phyloP scores from a whole-genome alignment of 2,888 invertebrate species.

The Iphiclides podalirius region DNA sequence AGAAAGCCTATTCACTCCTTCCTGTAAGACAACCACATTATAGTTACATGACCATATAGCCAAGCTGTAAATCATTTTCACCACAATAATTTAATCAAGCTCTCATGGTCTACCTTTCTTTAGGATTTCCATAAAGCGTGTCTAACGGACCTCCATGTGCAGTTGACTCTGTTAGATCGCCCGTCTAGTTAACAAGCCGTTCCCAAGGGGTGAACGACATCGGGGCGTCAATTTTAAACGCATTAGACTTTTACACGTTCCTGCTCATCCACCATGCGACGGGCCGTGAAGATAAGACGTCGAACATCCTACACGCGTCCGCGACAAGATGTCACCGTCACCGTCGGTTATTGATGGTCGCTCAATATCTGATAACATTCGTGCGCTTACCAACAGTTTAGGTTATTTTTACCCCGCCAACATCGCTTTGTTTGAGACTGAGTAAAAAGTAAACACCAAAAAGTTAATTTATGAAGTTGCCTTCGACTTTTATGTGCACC shows the following conservation, averaged over 20 bases:
- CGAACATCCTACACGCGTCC: conserved; percentile 26
- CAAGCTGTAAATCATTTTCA: too few species aligned
- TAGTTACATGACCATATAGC: too few species aligned
- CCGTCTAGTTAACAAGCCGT: background rate
- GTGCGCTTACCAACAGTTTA: conserved; percentile 22
- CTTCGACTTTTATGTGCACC: background rate
- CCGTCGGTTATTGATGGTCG: conserved; percentile 31
- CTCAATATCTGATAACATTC: conserved; percentile 25
- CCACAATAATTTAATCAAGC: too few species aligned
- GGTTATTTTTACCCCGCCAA: conserved; percentile 18
- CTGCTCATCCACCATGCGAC: conserved; percentile 20
- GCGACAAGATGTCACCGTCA: conserved; percentile 27
- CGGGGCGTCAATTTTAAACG: conserved; percentile 20
- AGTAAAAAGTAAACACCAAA: background rate
- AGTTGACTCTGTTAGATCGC: too few species aligned
- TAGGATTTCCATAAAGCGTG: too few species aligned
- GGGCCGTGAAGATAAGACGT: conserved; percentile 32
- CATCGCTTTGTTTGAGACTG: conserved; percentile 11
- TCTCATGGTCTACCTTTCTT: too few species aligned
- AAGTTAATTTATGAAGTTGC: conserved; percentile 3
- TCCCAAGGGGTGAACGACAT: conserved; percentile 16
- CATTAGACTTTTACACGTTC: conserved; percentile 23
- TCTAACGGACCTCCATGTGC: too few species aligned
- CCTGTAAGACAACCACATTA: too few species aligned
- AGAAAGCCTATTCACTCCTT: too few species aligned